Percentiles rank a stretch among this genome's conserved stretches.
phyloP scores from a whole-genome alignment of 2,797 vertebrate genomes.

The Atherinosoma microstoma region DNA sequence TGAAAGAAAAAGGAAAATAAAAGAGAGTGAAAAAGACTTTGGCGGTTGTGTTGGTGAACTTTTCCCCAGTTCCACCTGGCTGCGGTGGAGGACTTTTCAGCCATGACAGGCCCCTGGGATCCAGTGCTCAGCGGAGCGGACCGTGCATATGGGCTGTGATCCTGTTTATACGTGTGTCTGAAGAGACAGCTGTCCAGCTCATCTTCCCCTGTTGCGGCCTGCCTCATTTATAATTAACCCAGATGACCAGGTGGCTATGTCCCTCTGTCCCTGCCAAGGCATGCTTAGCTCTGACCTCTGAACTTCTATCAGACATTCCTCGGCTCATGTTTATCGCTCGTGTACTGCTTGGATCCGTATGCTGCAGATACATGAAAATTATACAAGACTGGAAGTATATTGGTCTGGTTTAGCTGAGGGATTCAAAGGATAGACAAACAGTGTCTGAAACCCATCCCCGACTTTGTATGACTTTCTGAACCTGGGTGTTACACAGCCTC shows the following conservation, averaged over 20 bases:
- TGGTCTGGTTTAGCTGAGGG: not conserved
- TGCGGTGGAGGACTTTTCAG: conserved; percentile 72
- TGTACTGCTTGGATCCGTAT: conserved; percentile 72
- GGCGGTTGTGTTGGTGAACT: conserved; percentile 72
- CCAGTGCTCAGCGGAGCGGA: conserved; percentile 69
- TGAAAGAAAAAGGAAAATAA: conserved; percentile 39
- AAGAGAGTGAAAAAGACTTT: conserved; percentile 43
- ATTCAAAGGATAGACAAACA: not conserved
- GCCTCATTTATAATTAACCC: conserved; percentile 86
- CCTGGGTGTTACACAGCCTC: not conserved
- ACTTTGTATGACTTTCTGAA: conserved; percentile 1
- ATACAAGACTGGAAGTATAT: conserved; percentile 19
- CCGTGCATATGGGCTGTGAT: conserved; percentile 78
- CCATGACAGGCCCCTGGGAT: conserved; percentile 75
- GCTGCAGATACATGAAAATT: conserved; percentile 41
- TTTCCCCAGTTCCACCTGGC: conserved; percentile 84
- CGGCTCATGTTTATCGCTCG: conserved; percentile 74
- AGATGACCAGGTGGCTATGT: conserved; percentile 85
- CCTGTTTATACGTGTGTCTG: conserved; percentile 65
- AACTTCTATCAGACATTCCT: conserved; percentile 79
- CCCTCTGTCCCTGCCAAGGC: conserved; percentile 81
- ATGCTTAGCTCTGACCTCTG: conserved; percentile 76
- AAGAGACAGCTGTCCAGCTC: conserved; percentile 86
- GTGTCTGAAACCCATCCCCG: not conserved
- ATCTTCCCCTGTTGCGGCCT: conserved; percentile 81